Evolutionary conservation across 2,888 invertebrate genomes (phyloP), one percentile per base, ranked within the genome.

Genomic region (Coelinius sp.): DNA sequence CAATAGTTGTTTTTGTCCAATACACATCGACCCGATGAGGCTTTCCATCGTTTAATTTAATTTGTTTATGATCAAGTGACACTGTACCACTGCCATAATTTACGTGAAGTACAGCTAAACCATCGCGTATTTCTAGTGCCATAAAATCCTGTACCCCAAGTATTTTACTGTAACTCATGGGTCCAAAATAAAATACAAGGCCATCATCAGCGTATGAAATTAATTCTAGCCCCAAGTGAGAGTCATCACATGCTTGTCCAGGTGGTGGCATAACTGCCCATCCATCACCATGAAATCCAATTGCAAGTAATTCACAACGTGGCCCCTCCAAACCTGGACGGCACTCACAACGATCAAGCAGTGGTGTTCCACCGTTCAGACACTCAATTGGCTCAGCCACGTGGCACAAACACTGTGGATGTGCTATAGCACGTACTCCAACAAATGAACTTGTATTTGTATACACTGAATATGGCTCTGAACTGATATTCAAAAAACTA

Each of bases 401-500:
- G 69, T 90, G 90, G 77, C 95, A 95, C 0, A 90, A 91, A 82
- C 97, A 97, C 62, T 93, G 91, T 0, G 96, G 93, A 85, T 94
- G 93, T 0, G 96, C 93, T 35, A 94, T 90, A 0, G 96, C 96
- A 22, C 93, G 92, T 0, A 99, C 96, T 0, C 98, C 98, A 12
- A 99, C 96, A 84, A 98, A 96, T 2, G 97, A 96, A 0, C 97
- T 96, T 0, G 93, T 93, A 85, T 99, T 99, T 0, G 98, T 97
- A 83, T 94, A 97, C 6, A 99, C 95, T 5, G 95, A 91, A 35
- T 93, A 91, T 0, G 96, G 95, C 0, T 91, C 91, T 14, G 92
- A 92, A 70, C 92, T 92, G 83, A 93, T 93, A 81, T 92, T 91
- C 68, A 98, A 89, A 20, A 91, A 90, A 80, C 96, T 97, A 1